These are phyloP conservation scores for Noctua fimbriata DNA, from an alignment of 2,888 invertebrate species.

Conservation along the genomic window DNA sequence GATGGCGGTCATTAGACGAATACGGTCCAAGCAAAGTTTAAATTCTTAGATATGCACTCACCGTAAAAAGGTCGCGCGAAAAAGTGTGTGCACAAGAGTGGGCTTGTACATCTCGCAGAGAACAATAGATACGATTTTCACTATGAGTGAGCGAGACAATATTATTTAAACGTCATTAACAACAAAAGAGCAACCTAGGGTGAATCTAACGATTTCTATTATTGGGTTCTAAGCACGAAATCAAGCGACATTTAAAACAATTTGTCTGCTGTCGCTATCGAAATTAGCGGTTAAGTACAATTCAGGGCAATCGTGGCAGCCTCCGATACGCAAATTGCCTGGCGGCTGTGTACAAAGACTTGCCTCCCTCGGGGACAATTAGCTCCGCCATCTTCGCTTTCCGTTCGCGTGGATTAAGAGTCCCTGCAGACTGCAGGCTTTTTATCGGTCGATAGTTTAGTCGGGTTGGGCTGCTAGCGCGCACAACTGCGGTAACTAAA, in stretches of 20 bases:
- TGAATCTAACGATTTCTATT: background rate
- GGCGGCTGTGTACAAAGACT: conserved; percentile 84
- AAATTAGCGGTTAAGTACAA: conserved; percentile 80
- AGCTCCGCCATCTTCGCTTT: conserved; percentile 59
- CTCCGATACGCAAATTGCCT: conserved; percentile 84
- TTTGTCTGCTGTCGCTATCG: conserved; percentile 68
- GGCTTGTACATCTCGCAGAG: background rate
- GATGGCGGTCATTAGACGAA: background rate
- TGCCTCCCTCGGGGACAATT: conserved; percentile 74
- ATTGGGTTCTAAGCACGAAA: background rate
- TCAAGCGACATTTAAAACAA: background rate
- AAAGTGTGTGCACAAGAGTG: background rate
- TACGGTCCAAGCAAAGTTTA: background rate
- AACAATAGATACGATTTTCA: background rate
- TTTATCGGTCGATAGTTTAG: background rate
- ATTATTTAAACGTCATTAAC: background rate
- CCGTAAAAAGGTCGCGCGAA: background rate
- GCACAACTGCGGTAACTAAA: background rate
- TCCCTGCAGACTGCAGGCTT: too few relatives aligned
- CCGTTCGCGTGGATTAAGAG: conserved; percentile 24
- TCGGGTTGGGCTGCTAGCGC: background rate
- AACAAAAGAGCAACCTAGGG: background rate
- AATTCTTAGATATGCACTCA: background rate
- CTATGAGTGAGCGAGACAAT: background rate
- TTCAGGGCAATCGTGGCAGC: conserved; percentile 72